Base-by-base conservation (phyloP, 2,113 vertebrate genomes). In the Mormoops blainvillei region DNA sequence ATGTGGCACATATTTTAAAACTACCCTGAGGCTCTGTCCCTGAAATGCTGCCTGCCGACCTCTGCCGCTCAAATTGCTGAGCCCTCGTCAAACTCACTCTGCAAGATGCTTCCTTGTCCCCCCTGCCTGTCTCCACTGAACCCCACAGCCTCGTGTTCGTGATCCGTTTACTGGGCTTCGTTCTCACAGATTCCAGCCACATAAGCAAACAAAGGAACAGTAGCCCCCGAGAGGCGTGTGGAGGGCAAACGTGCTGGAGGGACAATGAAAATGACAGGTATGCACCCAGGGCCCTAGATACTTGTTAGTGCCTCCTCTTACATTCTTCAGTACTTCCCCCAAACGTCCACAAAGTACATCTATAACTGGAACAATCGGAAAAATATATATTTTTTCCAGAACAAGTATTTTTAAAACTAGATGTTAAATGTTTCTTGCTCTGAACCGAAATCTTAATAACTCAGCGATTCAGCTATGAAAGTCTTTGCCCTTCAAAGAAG, bases 41-140 rank as follows among this genome's bases (percentile, higher is more conserved):
- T 73, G 41, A 61, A 61, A 43, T 4, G 7, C 56, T 45, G 22
- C 31, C 36, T 45, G 31, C n/a, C 2, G 1, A 11, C 18, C 12
- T 67, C 65, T 63, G 18, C 22, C 12, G 7, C 58, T 9, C 36
- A 45, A 26, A 33, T 58, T 2, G 1, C 13, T 19, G 26, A 67
- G 16, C 20, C 48, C 45, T 89, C 48, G 3, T 20, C 28, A 36
- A 14, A 7, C 22, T 26, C 87, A 8, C n/a, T 38, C 11, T 58
- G 70, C 58, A 20, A 11, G 9, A 18, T 22, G n/a, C 56, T 48
- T 18, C 45, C 36, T 45, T 11, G n/a, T 12, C 28, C 31, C 20
- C 2, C 4, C 45, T 6, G 2, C 0, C 0, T 11, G 26, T 36
- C 24, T 2, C 31, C 18, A 4, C 13, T 7, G 33, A 15, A 33